Evolutionary conservation across 1,140 invertebrate genomes (phyloP).

Genomic region (Eueides isabella): DNA sequence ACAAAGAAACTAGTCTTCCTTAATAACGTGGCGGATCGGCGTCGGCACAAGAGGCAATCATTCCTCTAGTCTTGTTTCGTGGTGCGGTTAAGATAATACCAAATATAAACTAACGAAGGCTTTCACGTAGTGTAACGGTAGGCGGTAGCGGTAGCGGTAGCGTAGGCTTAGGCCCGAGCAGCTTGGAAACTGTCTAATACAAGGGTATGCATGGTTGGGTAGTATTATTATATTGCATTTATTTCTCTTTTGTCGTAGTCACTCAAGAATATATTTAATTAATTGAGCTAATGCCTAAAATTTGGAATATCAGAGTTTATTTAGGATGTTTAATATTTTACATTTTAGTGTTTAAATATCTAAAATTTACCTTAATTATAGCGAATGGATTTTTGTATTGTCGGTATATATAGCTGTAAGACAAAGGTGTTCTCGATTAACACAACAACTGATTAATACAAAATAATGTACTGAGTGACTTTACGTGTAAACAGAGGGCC

Average conservation of each 20-base stretch:
- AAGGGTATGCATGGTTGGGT: constrained; percentile 75
- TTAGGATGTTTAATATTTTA: constrained; percentile 82
- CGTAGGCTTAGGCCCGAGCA: constrained; percentile 71
- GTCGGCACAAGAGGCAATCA: constrained; percentile 76
- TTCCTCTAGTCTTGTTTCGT: constrained; percentile 81
- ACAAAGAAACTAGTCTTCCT: constrained; percentile 81
- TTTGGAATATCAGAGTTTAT: constrained; percentile 82
- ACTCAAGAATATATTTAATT: constrained; percentile 80
- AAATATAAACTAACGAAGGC: constrained; percentile 80
- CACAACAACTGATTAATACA: constrained; percentile 78
- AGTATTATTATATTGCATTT: constrained; percentile 82
- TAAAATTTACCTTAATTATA: constrained; percentile 82
- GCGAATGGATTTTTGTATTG: constrained; percentile 82
- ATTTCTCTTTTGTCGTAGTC: constrained; percentile 80
- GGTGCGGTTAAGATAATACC: constrained; percentile 80
- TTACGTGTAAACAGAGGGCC: constrained; percentile 81
- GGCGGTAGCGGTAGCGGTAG: constrained; percentile 42
- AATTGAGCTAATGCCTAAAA: constrained; percentile 80
- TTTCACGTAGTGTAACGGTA: constrained; percentile 70
- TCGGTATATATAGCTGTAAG: constrained; percentile 79
- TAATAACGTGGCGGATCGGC: constrained; percentile 61
- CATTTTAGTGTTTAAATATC: constrained; percentile 82
- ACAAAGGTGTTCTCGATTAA: constrained; percentile 78
- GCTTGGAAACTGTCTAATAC: constrained; percentile 74
- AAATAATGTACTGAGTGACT: constrained; percentile 81